These are phyloP conservation scores for Lithobates pipiens DNA, from an alignment of 2,797 vertebrate species.

Conservation along the genomic window DNA sequence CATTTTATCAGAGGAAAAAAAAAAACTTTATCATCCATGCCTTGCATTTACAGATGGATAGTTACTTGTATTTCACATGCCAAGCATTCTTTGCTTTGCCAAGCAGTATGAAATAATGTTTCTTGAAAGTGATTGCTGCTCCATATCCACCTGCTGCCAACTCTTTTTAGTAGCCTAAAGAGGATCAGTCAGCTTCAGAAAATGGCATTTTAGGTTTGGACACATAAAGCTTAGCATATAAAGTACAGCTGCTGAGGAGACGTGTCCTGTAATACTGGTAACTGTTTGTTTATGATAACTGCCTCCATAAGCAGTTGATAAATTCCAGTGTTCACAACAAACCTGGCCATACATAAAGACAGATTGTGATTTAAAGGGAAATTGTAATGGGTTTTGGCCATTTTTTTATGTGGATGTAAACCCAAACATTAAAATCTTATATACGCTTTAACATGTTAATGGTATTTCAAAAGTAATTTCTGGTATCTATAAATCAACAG, in stretches of 20 bases:
- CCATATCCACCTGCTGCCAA: constrained; percentile 62
- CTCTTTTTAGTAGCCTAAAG: constrained; percentile 31
- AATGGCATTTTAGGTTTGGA: background rate
- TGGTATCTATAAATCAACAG: too few species aligned
- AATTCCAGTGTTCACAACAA: background rate
- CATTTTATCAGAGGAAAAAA: constrained; percentile 48
- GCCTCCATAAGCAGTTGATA: background rate
- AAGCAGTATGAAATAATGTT: constrained; percentile 71
- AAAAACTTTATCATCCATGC: constrained; percentile 64
- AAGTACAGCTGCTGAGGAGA: background rate
- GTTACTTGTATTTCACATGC: constrained; percentile 68
- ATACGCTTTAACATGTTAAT: too few species aligned
- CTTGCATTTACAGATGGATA: constrained; percentile 64
- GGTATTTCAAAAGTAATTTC: too few species aligned
- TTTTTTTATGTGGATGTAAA: too few species aligned
- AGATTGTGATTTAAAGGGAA: background rate
- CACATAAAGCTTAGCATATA: background rate
- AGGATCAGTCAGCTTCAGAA: background rate
- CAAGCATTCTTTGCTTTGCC: constrained; percentile 67
- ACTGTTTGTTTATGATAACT: constrained; percentile 27
- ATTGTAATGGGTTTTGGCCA: background rate
- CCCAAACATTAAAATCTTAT: too few species aligned
- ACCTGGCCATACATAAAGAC: background rate
- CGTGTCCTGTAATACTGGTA: constrained; percentile 5
- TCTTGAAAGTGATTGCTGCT: constrained; percentile 63